phyloP scores from a whole-genome alignment of 2,888 invertebrate genomes.

The Nephrotoma flavescens region DNA sequence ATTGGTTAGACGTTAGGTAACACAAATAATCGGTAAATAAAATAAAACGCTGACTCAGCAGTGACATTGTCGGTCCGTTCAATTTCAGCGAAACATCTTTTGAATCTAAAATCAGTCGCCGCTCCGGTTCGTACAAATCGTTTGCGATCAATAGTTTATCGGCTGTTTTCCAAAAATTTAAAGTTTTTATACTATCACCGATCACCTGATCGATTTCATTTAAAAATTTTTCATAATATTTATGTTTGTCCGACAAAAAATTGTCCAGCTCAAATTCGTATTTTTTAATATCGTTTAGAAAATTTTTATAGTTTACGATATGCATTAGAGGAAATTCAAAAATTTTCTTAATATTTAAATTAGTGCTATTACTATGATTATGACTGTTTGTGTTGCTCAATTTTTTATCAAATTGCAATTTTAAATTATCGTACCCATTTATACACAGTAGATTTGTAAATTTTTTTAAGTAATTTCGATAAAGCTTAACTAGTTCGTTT shows the following conservation, averaged over 20 bases:
- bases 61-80: slow-evolving; percentile 47
- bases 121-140: slow-evolving; percentile 39
- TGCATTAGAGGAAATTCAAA: slow-evolving; percentile 25
- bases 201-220: slow-evolving; percentile 24
- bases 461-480: slow-evolving; percentile 53
- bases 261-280: slow-evolving; percentile 13
- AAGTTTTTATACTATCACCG: slow-evolving; percentile 26
- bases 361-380: neutral
- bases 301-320: slow-evolving; percentile 22
- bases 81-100: slow-evolving; percentile 52
- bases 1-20: slow-evolving; percentile 49
- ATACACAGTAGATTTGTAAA: slow-evolving; percentile 59
- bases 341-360: slow-evolving; percentile 13
- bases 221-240: slow-evolving; percentile 23
- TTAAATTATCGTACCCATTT: slow-evolving; percentile 52
- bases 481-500: slow-evolving; percentile 56
- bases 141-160: slow-evolving; percentile 23
- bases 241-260: slow-evolving; percentile 22
- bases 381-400: neutral
- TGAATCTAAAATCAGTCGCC: slow-evolving; percentile 68
- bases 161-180: slow-evolving; percentile 30
- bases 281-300: slow-evolving; percentile 22
- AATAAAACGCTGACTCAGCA: slow-evolving; percentile 67
- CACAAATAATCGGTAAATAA: slow-evolving; percentile 69
- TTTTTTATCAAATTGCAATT: slow-evolving; percentile 36